A percentile compares a stretch with the other conserved stretches of the same genome.
phyloP scores from a whole-genome alignment of 1,140 invertebrate species.

The Aphaenogaster rudis region DNA sequence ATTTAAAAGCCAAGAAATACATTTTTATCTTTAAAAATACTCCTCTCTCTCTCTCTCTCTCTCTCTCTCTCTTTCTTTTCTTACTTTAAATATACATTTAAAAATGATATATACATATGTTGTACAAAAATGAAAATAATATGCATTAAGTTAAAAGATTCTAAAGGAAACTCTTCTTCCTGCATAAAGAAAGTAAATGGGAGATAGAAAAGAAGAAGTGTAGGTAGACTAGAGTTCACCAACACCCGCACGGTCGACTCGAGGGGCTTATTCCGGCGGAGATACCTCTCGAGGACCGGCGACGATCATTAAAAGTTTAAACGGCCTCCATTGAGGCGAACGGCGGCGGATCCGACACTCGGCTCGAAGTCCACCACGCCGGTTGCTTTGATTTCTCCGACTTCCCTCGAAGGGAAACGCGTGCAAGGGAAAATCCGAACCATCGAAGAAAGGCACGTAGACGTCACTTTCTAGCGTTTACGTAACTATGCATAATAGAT shows the following conservation, averaged over 20 bases:
- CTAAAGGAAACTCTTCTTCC: not conserved
- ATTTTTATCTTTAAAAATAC: not conserved
- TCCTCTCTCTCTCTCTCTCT: not conserved
- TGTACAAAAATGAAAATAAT: constrained; percentile 9
- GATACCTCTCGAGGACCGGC: constrained; percentile 76
- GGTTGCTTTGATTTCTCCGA: constrained; percentile 67
- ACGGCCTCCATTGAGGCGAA: constrained; percentile 80
- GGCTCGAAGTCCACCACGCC: constrained; percentile 78
- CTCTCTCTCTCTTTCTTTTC: too few relatives aligned
- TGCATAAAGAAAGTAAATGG: constrained; percentile 16
- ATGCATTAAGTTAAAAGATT: not conserved
- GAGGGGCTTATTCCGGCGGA: constrained; percentile 79
- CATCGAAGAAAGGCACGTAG: constrained; percentile 22
- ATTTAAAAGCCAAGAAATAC: not conserved
- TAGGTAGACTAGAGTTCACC: constrained; percentile 20
- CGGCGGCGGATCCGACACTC: constrained; percentile 77
- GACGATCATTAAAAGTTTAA: constrained; percentile 85
- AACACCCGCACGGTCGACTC: constrained; percentile 66
- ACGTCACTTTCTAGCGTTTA: constrained; percentile 34
- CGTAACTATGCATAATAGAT: not conserved
- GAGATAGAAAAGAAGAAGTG: too few relatives aligned
- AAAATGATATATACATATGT: not conserved
- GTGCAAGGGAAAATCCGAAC: constrained; percentile 33
- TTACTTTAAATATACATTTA: not conserved
- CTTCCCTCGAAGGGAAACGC: constrained; percentile 46